Conservation (phyloP, 2,888 invertebrate genomes). For the Philereme transversata region DNA sequence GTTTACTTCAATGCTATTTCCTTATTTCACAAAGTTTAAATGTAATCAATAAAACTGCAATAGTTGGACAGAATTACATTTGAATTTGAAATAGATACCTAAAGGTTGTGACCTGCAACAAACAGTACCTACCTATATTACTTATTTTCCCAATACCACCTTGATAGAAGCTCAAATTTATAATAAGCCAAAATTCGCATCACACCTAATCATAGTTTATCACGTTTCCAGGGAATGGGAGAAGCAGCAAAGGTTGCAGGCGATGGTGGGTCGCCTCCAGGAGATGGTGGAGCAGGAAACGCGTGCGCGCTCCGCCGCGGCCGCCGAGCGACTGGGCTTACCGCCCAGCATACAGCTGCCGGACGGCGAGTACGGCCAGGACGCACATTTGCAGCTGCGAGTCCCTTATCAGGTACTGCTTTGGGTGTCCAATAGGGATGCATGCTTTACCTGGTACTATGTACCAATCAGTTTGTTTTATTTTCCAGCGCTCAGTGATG, state of each 20-base stretch:
- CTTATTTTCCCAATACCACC: no score
- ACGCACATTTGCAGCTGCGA: slow-evolving; percentile 85
- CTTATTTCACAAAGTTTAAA: no score
- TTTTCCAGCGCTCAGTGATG: no score
- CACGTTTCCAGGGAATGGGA: slow-evolving; percentile 86
- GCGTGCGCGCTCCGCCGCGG: slow-evolving; percentile 78
- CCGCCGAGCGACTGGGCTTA: slow-evolving; percentile 80
- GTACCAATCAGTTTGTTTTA: no score
- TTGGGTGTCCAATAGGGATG: no score
- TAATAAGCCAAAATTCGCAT: not conserved
- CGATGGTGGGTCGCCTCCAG: slow-evolving; percentile 82
- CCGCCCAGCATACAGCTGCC: slow-evolving; percentile 87
- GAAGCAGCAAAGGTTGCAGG: slow-evolving; percentile 82
- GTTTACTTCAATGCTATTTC: no score
- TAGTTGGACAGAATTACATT: no score
- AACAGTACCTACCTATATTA: no score
- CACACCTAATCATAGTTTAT: slow-evolving; percentile 8
- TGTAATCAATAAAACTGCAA: no score
- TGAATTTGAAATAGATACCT: no score
- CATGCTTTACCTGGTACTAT: not conserved
- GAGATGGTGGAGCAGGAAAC: slow-evolving; percentile 82
- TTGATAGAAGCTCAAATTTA: no score
- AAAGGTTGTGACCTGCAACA: no score
- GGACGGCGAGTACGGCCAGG: slow-evolving; percentile 86
- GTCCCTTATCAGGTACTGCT: slow-evolving; percentile 84